phyloP scores from a whole-genome alignment of 2,888 invertebrate genomes.

The Cephus rjabovi region DNA sequence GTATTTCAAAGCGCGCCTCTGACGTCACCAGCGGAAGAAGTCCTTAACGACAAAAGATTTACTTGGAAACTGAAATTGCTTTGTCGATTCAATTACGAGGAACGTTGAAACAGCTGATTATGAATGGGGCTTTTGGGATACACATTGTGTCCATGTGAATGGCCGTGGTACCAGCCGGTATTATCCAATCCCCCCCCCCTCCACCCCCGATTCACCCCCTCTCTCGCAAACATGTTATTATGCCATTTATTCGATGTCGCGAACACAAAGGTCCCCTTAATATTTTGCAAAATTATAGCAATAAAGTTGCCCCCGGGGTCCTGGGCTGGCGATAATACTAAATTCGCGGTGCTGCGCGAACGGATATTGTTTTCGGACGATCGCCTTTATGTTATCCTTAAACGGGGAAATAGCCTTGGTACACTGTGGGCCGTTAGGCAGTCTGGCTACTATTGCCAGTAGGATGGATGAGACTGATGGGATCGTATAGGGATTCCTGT shows the following conservation, averaged over 20 bases:
- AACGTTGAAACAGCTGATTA: neutral
- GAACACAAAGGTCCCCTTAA: slow-evolving; percentile 7
- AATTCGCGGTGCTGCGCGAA: slow-evolving; percentile 9
- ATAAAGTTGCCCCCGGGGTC: slow-evolving; percentile 1
- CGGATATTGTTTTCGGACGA: slow-evolving; percentile 13
- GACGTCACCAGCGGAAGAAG: neutral
- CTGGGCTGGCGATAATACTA: slow-evolving; percentile 6
- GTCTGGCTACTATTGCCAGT: neutral
- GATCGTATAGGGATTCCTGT: neutral
- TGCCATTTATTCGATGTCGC: slow-evolving; percentile 15
- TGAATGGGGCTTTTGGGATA: neutral
- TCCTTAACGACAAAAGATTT: neutral
- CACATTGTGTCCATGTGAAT: neutral
- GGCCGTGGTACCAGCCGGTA: neutral
- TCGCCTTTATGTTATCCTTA: slow-evolving; percentile 1
- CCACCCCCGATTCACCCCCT: neutral
- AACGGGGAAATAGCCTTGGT: neutral
- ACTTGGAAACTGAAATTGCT: neutral
- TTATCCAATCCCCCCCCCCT: neutral
- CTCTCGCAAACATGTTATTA: neutral
- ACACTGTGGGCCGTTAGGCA: neutral
- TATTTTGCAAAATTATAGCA: slow-evolving; percentile 17
- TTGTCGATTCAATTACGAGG: neutral
- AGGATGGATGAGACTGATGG: neutral
- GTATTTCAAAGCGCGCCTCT: neutral